Evolutionary conservation across 1,140 invertebrate species (phyloP).

Genomic region (Cydia strobilella): DNA sequence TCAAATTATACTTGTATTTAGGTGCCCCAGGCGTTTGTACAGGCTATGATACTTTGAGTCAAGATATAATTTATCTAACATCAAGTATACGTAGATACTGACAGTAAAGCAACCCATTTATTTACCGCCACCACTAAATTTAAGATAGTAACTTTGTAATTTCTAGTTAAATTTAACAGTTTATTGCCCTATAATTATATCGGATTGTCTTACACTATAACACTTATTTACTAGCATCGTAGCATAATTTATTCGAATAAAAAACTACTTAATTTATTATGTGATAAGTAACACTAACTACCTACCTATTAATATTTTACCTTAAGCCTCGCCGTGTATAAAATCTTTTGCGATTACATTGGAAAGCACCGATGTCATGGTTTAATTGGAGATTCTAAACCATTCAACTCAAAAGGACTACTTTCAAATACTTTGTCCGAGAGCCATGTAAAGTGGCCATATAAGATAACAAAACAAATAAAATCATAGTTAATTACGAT

Average conservation of each 20-base stretch:
- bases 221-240: slow-evolving; percentile 39
- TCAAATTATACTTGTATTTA: slow-evolving; percentile 23
- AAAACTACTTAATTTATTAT: slow-evolving; percentile 21
- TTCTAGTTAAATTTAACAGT: slow-evolving; percentile 41
- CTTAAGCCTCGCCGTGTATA: slow-evolving; percentile 28
- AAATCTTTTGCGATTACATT: slow-evolving; percentile 10
- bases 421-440: slow-evolving; percentile 4
- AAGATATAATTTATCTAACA: slow-evolving; percentile 69
- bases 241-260: slow-evolving; percentile 27
- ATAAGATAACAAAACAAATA: not conserved
- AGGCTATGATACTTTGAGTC: slow-evolving; percentile 55
- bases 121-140: slow-evolving; percentile 73
- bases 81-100: slow-evolving; percentile 54
- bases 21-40: not conserved
- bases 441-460: slow-evolving; percentile 21
- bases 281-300: not conserved
- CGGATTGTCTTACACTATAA: slow-evolving; percentile 40
- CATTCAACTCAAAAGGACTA: not conserved
- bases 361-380: slow-evolving; percentile 30
- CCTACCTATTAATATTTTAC: not conserved
- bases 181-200: slow-evolving; percentile 15
- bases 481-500: not conserved
- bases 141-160: slow-evolving; percentile 58
- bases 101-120: slow-evolving; percentile 62
- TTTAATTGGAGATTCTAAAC: slow-evolving; percentile 26